Evolutionary conservation across 2,797 vertebrate genomes (phyloP).

Genomic region (Zenarchopterus dispar): DNA sequence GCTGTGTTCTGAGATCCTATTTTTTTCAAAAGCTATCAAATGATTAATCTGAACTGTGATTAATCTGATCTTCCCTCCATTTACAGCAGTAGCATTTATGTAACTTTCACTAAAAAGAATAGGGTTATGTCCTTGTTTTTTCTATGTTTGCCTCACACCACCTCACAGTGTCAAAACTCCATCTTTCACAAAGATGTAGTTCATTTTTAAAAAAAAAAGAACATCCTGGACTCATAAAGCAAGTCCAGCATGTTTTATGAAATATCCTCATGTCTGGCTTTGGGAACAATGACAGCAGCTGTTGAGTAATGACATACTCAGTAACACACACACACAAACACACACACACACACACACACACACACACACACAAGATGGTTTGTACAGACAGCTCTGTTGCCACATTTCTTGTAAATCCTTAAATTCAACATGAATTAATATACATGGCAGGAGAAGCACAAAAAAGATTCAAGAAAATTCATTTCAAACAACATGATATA

Average conservation of each 20-base stretch:
- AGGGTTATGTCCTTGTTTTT: slow-evolving; percentile 1
- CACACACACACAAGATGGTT: too few species aligned
- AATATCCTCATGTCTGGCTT: neutral
- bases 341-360: too few species aligned
- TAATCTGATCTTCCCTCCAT: neutral
- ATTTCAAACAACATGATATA: too few species aligned
- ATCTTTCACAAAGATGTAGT: neutral
- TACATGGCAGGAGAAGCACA: too few species aligned
- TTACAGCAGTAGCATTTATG: neutral
- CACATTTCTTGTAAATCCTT: too few species aligned
- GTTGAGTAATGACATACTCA: too few species aligned
- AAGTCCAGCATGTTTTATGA: neutral
- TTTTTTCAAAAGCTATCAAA: slow-evolving; percentile 1
- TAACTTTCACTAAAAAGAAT: neutral
- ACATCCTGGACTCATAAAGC: neutral
- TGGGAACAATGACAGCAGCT: too few species aligned
- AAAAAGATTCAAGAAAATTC: too few species aligned
- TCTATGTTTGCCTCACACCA: neutral
- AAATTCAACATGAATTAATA: too few species aligned
- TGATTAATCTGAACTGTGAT: neutral
- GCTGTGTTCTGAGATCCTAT: neutral
- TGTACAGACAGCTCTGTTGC: too few species aligned
- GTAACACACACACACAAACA: too few species aligned
- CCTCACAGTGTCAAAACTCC: neutral
- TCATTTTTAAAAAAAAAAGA: neutral